phyloP scores from a whole-genome alignment of 2,797 vertebrate genomes.

The Hybognathus amarus region DNA sequence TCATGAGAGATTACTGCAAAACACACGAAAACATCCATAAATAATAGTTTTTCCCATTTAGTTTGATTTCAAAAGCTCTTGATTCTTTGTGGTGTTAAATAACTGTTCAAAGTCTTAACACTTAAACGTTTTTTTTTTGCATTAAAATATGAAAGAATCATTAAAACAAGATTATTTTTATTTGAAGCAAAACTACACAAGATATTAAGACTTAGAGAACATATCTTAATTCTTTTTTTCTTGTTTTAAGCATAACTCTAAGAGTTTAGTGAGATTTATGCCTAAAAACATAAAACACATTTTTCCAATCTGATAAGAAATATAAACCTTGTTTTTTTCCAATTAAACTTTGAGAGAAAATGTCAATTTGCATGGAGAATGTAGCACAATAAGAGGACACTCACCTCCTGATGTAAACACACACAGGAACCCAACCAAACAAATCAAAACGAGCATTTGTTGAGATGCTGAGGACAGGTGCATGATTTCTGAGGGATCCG shows the following conservation, averaged over 20 bases:
- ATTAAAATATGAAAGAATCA: neutral
- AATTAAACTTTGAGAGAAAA: too few species aligned
- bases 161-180: neutral
- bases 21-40: neutral
- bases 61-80: neutral
- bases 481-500: constrained; percentile 30
- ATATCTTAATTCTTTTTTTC: neutral
- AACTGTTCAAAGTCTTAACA: neutral
- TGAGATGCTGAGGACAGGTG: constrained; percentile 12
- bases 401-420: constrained; percentile 49
- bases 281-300: neutral
- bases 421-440: constrained; percentile 30
- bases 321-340: neutral
- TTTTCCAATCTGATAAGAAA: neutral
- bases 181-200: neutral
- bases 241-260: neutral
- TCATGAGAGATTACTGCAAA: constrained; percentile 33
- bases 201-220: neutral
- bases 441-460: constrained; percentile 8
- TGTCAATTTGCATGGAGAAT: neutral
- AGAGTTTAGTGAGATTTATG: neutral
- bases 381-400: neutral
- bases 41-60: neutral
- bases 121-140: too few species aligned
- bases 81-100: neutral